Evolutionary conservation across 2,797 vertebrate species (phyloP).

Genomic region (Diplodus puntazzo): DNA sequence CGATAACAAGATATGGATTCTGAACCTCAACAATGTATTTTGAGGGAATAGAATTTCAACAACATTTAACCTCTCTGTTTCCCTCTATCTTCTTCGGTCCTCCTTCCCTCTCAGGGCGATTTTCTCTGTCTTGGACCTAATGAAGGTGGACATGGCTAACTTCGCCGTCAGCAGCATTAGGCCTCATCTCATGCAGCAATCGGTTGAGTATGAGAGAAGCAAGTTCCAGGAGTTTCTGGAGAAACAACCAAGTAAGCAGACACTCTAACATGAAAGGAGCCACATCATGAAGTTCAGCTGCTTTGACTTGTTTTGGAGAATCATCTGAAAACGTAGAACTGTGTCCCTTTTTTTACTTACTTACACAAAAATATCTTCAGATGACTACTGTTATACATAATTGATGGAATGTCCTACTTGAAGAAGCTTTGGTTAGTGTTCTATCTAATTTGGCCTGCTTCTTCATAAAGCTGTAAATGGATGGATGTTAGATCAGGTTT

Average conservation of each 20-base stretch:
- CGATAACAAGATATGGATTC: not conserved
- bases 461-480: not conserved
- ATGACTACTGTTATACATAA: not conserved
- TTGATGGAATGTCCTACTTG: not conserved
- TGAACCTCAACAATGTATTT: not conserved
- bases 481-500: not conserved
- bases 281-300: not conserved
- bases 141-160: conserved; percentile 99
- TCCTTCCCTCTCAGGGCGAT: conserved; percentile 87
- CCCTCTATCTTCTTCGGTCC: not conserved
- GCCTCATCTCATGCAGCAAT: conserved; percentile 96
- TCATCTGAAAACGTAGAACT: not conserved
- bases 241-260: conserved; percentile 93
- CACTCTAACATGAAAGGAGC: not conserved
- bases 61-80: not conserved
- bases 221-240: conserved; percentile 96
- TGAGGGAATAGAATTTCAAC: not conserved
- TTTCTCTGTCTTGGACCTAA: conserved; percentile 94
- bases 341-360: not conserved
- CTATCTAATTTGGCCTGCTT: not conserved
- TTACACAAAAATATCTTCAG: not conserved
- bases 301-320: not conserved
- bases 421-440: not conserved
- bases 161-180: conserved; percentile 94
- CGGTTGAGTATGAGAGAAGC: conserved; percentile 95